Percentiles rank a stretch among this genome's conserved stretches.
Evolutionary conservation across 2,888 invertebrate species (phyloP).

Genomic region (Rutpela maculata): DNA sequence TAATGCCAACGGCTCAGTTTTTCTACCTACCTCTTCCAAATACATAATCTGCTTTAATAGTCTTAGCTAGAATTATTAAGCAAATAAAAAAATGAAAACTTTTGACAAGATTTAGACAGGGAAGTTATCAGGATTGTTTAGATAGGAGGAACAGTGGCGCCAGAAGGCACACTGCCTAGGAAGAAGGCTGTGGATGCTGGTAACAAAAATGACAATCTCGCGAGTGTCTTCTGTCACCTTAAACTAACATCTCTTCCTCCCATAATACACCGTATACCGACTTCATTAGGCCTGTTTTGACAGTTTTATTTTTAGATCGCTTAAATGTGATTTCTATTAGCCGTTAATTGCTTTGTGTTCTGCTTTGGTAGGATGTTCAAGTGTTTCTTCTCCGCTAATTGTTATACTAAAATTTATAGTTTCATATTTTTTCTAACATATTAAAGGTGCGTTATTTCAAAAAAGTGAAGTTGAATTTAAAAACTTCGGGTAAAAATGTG

Average conservation of each 20-base stretch:
- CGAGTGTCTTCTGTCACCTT: slow-evolving; percentile 64
- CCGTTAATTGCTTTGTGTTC: slow-evolving; percentile 56
- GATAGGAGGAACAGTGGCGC: slow-evolving; percentile 65
- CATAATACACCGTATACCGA: slow-evolving; percentile 43
- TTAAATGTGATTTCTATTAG: slow-evolving; percentile 63
- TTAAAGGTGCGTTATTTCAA: slow-evolving; percentile 21
- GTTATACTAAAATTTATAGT: slow-evolving; percentile 10
- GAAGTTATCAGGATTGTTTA: slow-evolving; percentile 62
- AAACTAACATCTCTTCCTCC: slow-evolving; percentile 60
- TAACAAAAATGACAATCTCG: slow-evolving; percentile 56
- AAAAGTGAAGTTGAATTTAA: slow-evolving; percentile 2
- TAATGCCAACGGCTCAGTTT: background rate
- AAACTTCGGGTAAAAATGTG: slow-evolving; percentile 4
- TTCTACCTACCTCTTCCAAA: slow-evolving; percentile 35
- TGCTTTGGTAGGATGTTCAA: slow-evolving; percentile 15
- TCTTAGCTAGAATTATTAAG: slow-evolving; percentile 50
- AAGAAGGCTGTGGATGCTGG: slow-evolving; percentile 26
- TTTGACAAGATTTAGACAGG: slow-evolving; percentile 56
- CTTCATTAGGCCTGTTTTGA: slow-evolving; percentile 60
- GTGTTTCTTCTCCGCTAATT: slow-evolving; percentile 43
- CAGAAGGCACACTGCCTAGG: slow-evolving; percentile 51
- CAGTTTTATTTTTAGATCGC: slow-evolving; percentile 66
- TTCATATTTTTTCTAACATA: slow-evolving; percentile 31
- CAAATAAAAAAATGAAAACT: slow-evolving; percentile 53
- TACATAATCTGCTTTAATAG: slow-evolving; percentile 48